Percentiles rank a stretch among this genome's conserved stretches.
phyloP scores from a whole-genome alignment of 2,113 vertebrate species.

The Phyllostomus hastatus region DNA sequence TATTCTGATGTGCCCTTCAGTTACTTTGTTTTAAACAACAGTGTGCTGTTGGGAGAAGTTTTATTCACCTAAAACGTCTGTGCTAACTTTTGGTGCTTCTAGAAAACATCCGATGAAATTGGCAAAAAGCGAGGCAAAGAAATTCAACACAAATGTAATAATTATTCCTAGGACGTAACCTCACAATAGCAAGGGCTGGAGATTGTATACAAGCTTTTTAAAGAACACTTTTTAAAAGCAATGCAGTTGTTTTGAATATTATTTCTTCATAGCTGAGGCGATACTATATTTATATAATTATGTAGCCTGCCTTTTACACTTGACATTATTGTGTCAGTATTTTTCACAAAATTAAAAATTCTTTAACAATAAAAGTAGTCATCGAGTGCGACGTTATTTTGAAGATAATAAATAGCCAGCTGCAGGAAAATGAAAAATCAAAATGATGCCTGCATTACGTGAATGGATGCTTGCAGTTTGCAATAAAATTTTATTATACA shows the following conservation, averaged over 20 bases:
- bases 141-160: not conserved
- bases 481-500: conserved; percentile 6
- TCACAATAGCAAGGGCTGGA: not conserved
- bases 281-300: not conserved
- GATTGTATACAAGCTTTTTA: not conserved
- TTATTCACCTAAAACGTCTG: not conserved
- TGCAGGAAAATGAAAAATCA: not conserved
- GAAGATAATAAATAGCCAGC: not conserved
- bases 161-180: not conserved
- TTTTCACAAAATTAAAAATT: conserved; percentile 15
- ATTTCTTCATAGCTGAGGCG: not conserved
- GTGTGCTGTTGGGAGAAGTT: not conserved
- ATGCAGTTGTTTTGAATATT: not conserved
- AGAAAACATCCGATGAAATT: not conserved
- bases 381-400: not conserved
- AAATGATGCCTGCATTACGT: not conserved
- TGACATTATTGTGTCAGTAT: not conserved
- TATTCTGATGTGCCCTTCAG: not conserved
- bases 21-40: not conserved
- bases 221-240: not conserved
- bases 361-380: not conserved
- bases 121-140: not conserved
- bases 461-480: not conserved
- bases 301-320: not conserved
- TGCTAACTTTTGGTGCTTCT: not conserved